A percentile compares a stretch with the other conserved stretches of the same genome.
Evolutionary conservation across 2,797 vertebrate genomes (phyloP).

Genomic region (Scolopax rusticola): DNA sequence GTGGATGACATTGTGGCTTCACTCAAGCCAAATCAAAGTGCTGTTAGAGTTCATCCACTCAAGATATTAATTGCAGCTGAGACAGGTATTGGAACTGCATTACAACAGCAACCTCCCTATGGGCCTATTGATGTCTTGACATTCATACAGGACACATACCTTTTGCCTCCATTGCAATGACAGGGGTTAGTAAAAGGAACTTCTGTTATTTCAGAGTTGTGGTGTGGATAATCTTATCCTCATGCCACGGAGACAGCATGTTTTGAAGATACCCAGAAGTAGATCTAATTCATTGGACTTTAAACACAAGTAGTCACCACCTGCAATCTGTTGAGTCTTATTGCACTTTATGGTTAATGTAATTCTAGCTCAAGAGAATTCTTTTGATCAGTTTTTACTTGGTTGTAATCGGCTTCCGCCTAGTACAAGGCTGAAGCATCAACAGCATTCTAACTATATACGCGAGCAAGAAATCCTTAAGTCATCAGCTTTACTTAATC

Average conservation of each 20-base stretch:
- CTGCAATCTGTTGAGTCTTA: not conserved
- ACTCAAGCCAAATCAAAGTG: not conserved
- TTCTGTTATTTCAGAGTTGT: not conserved
- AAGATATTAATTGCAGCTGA: not conserved
- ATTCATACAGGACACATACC: not conserved
- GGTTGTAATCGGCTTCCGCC: not conserved
- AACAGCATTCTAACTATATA: not conserved
- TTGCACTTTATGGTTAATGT: not conserved
- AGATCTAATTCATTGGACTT: not conserved
- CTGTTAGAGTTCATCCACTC: not conserved
- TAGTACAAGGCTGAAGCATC: not conserved
- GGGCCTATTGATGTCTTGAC: not conserved
- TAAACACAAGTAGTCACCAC: not conserved
- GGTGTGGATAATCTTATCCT: not conserved
- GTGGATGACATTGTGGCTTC: not conserved
- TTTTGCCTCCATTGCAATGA: not conserved
- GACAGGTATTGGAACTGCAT: not conserved
- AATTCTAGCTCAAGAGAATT: not conserved
- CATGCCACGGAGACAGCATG: rapidly evolving
- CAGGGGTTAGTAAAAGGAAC: not conserved
- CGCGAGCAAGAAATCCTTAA: not conserved
- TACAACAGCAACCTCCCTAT: not conserved
- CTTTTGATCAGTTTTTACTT: not conserved
- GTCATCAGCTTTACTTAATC: not conserved
- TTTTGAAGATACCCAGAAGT: not conserved